Conservation (phyloP, 2,888 invertebrate genomes). For the Entomobrya multifasciata region DNA sequence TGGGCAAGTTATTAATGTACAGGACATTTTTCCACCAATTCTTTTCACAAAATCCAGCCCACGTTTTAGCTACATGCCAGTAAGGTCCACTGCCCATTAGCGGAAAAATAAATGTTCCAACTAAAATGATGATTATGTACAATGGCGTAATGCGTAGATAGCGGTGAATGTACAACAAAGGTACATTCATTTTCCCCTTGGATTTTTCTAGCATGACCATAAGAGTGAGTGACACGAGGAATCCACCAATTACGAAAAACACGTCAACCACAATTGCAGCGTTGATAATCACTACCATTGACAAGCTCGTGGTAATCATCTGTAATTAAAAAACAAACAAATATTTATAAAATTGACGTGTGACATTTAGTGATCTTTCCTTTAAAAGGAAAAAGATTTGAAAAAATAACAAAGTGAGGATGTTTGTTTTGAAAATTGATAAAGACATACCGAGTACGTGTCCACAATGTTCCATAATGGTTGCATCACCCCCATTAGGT, state of each 20-base stretch:
- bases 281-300: slow-evolving; percentile 71
- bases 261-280: slow-evolving; percentile 80
- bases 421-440: background rate
- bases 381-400: background rate
- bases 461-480: slow-evolving; percentile 75
- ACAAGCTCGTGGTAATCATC: slow-evolving; percentile 52
- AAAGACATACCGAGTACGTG: slow-evolving; percentile 41
- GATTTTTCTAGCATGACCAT: slow-evolving; percentile 77
- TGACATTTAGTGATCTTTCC: background rate
- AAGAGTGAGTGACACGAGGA: slow-evolving; percentile 79
- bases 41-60: slow-evolving; percentile 74
- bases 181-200: slow-evolving; percentile 77
- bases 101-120: slow-evolving; percentile 75
- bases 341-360: background rate
- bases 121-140: slow-evolving; percentile 54
- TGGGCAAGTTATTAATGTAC: slow-evolving; percentile 79
- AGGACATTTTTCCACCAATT: slow-evolving; percentile 80
- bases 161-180: slow-evolving; percentile 77
- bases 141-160: slow-evolving; percentile 78
- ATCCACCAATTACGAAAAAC: slow-evolving; percentile 80
- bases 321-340: slow-evolving; percentile 23
- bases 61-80: slow-evolving; percentile 80
- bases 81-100: slow-evolving; percentile 81
- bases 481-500: slow-evolving; percentile 69
- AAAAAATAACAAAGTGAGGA: background rate